Percentiles rank a stretch among this genome's conserved stretches.
Evolutionary conservation across 2,888 invertebrate genomes (phyloP).

Genomic region (Papilio gigon): DNA sequence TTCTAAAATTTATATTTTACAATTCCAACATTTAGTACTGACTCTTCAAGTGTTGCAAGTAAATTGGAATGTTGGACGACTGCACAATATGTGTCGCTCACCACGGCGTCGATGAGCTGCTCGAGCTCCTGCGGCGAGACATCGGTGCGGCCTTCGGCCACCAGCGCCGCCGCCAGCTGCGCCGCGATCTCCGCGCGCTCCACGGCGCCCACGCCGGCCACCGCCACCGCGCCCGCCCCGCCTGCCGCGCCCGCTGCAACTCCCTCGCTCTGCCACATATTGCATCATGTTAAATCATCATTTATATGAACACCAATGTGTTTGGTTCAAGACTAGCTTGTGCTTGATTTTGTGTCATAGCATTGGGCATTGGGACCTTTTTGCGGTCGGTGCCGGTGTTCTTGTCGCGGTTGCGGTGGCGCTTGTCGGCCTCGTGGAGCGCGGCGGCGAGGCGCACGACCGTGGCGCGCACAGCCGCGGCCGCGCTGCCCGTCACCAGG

Average conservation of each 20-base stretch:
- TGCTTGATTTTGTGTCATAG: background rate
- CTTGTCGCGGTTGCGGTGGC: constrained; percentile 47
- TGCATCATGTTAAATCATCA: background rate
- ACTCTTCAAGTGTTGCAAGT: too few species aligned
- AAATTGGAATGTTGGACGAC: too few species aligned
- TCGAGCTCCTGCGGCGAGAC: constrained; percentile 90
- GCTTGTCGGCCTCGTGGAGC: constrained; percentile 84
- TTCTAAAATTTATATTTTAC: too few species aligned
- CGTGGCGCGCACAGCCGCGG: constrained; percentile 87
- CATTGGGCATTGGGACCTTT: background rate
- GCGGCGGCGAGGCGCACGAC: constrained; percentile 89
- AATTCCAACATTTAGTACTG: too few species aligned
- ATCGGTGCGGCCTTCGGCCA: constrained; percentile 91
- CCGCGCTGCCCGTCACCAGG: constrained; percentile 83
- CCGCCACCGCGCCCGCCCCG: constrained; percentile 82
- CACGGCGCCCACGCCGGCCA: constrained; percentile 87
- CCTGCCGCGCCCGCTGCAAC: background rate
- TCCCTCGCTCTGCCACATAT: constrained; percentile 1
- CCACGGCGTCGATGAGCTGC: constrained; percentile 90
- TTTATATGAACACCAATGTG: too few species aligned
- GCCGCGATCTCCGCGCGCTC: constrained; percentile 91
- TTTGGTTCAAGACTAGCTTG: background rate
- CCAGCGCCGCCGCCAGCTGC: constrained; percentile 90
- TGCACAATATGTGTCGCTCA: constrained; percentile 56
- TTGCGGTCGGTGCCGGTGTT: background rate